Evolutionary conservation across 2,797 vertebrate genomes (phyloP).

Genomic region (Mormyrus hasselquistii): DNA sequence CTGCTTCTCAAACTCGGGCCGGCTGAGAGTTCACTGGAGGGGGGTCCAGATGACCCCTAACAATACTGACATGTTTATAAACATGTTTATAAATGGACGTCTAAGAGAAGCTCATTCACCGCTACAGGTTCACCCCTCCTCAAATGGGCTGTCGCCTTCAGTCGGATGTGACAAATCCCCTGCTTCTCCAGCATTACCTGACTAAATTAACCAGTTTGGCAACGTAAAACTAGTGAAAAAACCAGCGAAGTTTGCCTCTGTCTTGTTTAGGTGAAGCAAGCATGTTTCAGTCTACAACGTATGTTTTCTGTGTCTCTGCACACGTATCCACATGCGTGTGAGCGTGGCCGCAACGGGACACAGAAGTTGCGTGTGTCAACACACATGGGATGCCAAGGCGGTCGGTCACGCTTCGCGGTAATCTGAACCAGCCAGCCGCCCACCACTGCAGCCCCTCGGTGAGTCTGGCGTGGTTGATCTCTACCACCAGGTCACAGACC

Average conservation of each 20-base stretch:
- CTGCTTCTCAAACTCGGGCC: background rate
- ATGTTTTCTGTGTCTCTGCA: background rate
- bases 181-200: background rate
- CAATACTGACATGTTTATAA: slow-evolving; percentile 1
- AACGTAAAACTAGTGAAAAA: background rate
- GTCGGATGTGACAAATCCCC: background rate
- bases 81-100: background rate
- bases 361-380: slow-evolving; percentile 12
- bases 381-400: slow-evolving; percentile 30
- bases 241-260: background rate
- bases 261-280: background rate
- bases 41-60: slow-evolving; percentile 22
- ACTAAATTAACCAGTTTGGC: background rate
- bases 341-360: background rate
- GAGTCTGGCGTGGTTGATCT: background rate
- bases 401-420: slow-evolving; percentile 48
- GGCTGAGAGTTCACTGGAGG: background rate
- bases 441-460: background rate
- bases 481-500: background rate
- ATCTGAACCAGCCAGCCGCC: slow-evolving; percentile 46
- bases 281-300: background rate
- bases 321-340: background rate
- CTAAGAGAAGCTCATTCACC: background rate
- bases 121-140: background rate
- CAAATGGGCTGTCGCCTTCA: background rate